A percentile compares a stretch with the other conserved stretches of the same genome.
phyloP scores from a whole-genome alignment of 2,797 vertebrate species.

The Petrocephalus sullivani region DNA sequence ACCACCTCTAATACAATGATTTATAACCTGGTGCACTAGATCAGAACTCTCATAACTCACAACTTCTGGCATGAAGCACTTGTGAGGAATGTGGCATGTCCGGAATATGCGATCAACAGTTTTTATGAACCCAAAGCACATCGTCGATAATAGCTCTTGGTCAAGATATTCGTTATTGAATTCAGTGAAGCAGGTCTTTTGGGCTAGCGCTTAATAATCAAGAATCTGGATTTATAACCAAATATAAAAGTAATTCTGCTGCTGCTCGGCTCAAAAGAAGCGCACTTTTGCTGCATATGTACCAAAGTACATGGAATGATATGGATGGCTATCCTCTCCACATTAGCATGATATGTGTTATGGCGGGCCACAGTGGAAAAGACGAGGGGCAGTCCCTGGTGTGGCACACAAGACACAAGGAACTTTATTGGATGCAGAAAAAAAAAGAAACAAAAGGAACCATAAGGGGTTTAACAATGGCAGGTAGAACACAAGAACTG shows the following conservation, averaged over 20 bases:
- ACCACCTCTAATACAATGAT: not conserved
- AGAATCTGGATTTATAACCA: slow-evolving; percentile 15
- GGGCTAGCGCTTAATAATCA: not conserved
- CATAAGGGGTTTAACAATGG: not conserved
- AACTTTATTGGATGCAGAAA: not conserved
- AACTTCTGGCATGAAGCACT: not conserved
- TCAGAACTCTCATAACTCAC: slow-evolving; percentile 19
- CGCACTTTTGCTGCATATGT: not conserved
- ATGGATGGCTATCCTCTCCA: not conserved
- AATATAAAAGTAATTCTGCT: not conserved
- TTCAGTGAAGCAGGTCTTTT: not conserved
- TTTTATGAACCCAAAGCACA: not conserved
- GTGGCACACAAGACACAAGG: not conserved
- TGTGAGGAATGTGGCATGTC: slow-evolving; percentile 1
- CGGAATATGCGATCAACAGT: slow-evolving; percentile 1
- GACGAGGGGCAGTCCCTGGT: not conserved
- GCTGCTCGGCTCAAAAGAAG: not conserved
- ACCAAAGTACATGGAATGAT: not conserved
- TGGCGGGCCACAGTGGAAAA: not conserved
- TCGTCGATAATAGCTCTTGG: not conserved
- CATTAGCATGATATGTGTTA: not conserved
- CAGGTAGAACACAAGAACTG: not conserved
- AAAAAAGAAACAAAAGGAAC: not conserved
- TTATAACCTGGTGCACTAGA: slow-evolving; percentile 10
- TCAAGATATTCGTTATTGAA: not conserved